phyloP scores from a whole-genome alignment of 2,888 invertebrate species.

The Trichopria drosophilae region DNA sequence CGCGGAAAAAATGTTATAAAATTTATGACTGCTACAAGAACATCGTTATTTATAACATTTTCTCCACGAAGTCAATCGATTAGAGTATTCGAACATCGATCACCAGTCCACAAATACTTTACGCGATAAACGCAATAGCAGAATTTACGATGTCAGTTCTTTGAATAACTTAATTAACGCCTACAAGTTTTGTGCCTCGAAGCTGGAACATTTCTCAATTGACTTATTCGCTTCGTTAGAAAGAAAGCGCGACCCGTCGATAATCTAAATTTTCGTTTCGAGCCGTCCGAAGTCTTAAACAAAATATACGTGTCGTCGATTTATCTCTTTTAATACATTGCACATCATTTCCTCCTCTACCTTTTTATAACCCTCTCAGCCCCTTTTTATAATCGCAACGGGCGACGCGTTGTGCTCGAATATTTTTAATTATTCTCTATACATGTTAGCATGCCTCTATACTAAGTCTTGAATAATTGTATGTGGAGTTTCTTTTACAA shows the following conservation, averaged over 20 bases:
- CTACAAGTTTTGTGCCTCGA: constrained; percentile 20
- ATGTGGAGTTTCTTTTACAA: constrained; percentile 26
- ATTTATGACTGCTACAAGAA: no score
- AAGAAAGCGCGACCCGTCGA: constrained; percentile 6
- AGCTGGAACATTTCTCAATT: constrained; percentile 24
- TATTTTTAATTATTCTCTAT: no score
- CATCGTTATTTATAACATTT: no score
- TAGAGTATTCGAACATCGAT: constrained; percentile 21
- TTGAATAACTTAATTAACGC: constrained; percentile 6
- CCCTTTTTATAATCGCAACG: no score
- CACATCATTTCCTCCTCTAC: no score
- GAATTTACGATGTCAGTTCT: constrained; percentile 16
- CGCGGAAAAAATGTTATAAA: no score
- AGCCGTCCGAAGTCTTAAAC: constrained; percentile 8
- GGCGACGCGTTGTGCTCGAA: no score
- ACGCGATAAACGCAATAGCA: constrained; percentile 6
- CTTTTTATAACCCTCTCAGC: no score
- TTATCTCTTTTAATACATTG: no score
- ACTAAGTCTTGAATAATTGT: constrained; percentile 42
- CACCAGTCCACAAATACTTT: constrained; percentile 9
- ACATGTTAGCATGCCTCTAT: constrained; percentile 29
- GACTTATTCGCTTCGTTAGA: constrained; percentile 18
- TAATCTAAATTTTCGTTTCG: constrained; percentile 7
- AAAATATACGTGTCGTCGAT: no score
- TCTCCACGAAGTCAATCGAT: constrained; percentile 21